phyloP scores from a whole-genome alignment of 2,113 vertebrate species.

The Eulemur rufifrons region DNA sequence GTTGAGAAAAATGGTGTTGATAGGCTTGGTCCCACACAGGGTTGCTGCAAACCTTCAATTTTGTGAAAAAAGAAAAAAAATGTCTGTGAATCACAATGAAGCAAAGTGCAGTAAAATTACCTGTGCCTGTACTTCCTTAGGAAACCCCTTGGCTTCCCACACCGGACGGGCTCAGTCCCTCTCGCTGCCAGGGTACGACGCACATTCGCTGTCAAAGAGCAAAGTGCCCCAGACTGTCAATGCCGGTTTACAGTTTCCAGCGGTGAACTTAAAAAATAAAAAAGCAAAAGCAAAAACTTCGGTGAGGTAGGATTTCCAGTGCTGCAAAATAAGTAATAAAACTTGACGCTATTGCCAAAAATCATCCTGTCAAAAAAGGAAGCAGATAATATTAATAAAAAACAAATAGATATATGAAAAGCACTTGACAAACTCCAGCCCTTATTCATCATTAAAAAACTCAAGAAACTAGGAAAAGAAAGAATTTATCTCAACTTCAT shows the following conservation, averaged over 20 bases:
- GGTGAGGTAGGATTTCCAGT: neutral
- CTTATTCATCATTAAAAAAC: neutral
- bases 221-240: neutral
- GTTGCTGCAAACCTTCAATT: neutral
- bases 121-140: neutral
- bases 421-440: neutral
- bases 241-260: neutral
- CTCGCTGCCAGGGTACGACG: neutral
- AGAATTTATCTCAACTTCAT: neutral
- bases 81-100: neutral
- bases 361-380: neutral
- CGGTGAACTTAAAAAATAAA: neutral
- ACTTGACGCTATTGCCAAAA: neutral
- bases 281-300: neutral
- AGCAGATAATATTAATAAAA: neutral
- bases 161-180: neutral
- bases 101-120: neutral
- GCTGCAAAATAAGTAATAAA: neutral
- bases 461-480: neutral
- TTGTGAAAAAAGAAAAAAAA: no score
- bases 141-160: neutral
- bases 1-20: neutral
- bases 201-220: neutral
- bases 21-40: neutral
- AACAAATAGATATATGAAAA: neutral